A percentile compares a stretch with the other conserved stretches of the same genome.
Conservation (phyloP, 2,888 invertebrate species). For the Chrysolina oricalcia region DNA sequence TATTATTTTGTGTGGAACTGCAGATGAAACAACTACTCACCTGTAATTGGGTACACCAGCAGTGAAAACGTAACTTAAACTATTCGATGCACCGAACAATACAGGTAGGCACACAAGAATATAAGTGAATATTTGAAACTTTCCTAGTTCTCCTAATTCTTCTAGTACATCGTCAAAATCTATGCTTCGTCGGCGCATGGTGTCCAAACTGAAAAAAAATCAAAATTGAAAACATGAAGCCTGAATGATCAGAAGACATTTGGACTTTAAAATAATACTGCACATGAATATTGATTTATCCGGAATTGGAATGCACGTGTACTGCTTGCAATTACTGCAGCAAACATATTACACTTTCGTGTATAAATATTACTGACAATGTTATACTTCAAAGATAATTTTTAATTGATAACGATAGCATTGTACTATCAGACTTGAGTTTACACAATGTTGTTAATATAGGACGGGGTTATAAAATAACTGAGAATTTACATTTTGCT, state of each 20-base stretch:
- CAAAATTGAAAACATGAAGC: background rate
- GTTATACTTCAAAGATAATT: too few relatives aligned
- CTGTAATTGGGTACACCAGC: slow-evolving; percentile 77
- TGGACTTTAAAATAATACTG: background rate
- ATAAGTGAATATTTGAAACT: slow-evolving; percentile 75
- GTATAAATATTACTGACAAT: too few relatives aligned
- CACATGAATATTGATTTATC: too few relatives aligned
- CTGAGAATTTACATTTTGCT: too few relatives aligned
- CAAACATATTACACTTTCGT: too few relatives aligned
- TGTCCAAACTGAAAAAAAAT: slow-evolving; percentile 4
- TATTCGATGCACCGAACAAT: slow-evolving; percentile 77
- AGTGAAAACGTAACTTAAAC: slow-evolving; percentile 77
- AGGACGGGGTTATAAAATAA: too few relatives aligned
- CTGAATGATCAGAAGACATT: background rate
- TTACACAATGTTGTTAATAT: too few relatives aligned
- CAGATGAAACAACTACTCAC: slow-evolving; percentile 61
- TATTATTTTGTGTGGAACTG: too few relatives aligned
- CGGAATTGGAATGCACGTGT: too few relatives aligned
- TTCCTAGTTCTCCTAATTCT: slow-evolving; percentile 77
- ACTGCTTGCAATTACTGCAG: too few relatives aligned
- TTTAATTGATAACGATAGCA: too few relatives aligned
- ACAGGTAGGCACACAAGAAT: slow-evolving; percentile 76
- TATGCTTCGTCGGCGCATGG: slow-evolving; percentile 64
- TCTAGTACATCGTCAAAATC: slow-evolving; percentile 78
- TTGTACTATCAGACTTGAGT: too few relatives aligned